A percentile compares a stretch with the other conserved stretches of the same genome.
Evolutionary conservation across 1,140 invertebrate genomes (phyloP).

Genomic region (Pteromalus puparum): DNA sequence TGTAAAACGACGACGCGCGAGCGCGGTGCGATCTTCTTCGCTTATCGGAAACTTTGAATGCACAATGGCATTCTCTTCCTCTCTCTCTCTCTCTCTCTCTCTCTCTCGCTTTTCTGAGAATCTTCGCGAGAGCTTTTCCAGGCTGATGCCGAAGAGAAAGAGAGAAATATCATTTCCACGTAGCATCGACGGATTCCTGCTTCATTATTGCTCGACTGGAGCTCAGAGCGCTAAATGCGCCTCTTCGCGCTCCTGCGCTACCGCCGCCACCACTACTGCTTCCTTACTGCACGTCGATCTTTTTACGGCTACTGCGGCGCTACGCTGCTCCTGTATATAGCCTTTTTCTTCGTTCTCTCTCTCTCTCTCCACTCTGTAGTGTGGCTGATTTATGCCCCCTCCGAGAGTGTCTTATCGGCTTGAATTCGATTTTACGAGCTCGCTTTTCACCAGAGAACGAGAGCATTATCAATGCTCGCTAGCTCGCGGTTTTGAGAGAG

Average conservation of each 20-base stretch:
- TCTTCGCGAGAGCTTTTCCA: neutral
- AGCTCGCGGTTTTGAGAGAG: too few relatives aligned
- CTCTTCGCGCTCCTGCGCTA: neutral
- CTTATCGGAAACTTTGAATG: slow-evolving; percentile 34
- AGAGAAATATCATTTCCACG: slow-evolving; percentile 32
- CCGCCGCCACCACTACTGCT: neutral
- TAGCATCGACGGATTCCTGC: slow-evolving; percentile 36
- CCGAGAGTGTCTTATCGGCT: neutral
- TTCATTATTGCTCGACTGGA: slow-evolving; percentile 37
- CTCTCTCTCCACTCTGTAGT: neutral
- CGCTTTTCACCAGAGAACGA: neutral
- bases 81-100: slow-evolving; percentile 25
- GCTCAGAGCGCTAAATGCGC: slow-evolving; percentile 27
- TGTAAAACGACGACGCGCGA: slow-evolving; percentile 31
- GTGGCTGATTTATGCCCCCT: slow-evolving; percentile 8
- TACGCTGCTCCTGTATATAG: neutral
- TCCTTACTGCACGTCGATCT: slow-evolving; percentile 1
- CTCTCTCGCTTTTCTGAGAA: slow-evolving; percentile 2
- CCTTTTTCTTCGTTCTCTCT: neutral
- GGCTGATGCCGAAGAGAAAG: neutral
- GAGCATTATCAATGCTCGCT: neutral
- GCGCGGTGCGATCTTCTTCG: neutral
- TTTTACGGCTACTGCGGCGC: neutral
- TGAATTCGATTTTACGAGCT: neutral
- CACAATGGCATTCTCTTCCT: slow-evolving; percentile 41